A percentile compares a stretch with the other conserved stretches of the same genome.
Conservation (phyloP, 2,797 vertebrate species). For the Amazona finschi region DNA sequence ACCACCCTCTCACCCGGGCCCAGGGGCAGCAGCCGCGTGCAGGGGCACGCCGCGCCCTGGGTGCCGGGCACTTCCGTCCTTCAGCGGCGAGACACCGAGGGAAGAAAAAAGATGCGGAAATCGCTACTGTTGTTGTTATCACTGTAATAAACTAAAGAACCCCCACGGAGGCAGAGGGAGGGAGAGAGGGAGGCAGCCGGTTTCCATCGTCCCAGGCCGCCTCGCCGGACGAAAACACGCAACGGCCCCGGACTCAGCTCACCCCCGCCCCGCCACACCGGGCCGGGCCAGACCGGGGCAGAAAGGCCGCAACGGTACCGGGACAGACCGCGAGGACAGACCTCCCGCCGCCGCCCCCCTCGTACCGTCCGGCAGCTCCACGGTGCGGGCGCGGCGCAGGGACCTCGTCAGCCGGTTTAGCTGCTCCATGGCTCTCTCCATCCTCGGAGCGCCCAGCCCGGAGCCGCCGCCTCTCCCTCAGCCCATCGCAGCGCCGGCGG, state of each 20-base stretch:
- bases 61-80: not conserved
- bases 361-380: constrained; percentile 94
- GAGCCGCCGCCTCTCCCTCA: not conserved
- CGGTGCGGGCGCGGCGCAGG: constrained; percentile 92
- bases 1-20: not conserved
- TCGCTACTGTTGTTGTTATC: fast-evolving
- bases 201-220: not conserved
- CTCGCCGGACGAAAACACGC: not conserved
- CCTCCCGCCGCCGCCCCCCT: not conserved
- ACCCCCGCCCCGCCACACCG: not conserved
- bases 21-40: not conserved
- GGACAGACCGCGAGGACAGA: not conserved
- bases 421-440: constrained; percentile 99
- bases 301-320: not conserved
- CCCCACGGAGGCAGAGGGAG: too few species aligned
- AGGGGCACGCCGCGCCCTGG: not conserved
- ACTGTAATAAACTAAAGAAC: not conserved
- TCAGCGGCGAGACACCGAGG: not conserved
- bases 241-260: not conserved
- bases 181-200: not conserved
- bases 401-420: constrained; percentile 93
- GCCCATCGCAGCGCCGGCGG: not conserved
- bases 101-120: not conserved
- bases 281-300: not conserved
- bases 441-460: constrained; percentile 76